Evolutionary conservation across 2,113 vertebrate genomes (phyloP), one percentile per base, ranked within the genome.

Genomic region (Ciconia stormi): DNA sequence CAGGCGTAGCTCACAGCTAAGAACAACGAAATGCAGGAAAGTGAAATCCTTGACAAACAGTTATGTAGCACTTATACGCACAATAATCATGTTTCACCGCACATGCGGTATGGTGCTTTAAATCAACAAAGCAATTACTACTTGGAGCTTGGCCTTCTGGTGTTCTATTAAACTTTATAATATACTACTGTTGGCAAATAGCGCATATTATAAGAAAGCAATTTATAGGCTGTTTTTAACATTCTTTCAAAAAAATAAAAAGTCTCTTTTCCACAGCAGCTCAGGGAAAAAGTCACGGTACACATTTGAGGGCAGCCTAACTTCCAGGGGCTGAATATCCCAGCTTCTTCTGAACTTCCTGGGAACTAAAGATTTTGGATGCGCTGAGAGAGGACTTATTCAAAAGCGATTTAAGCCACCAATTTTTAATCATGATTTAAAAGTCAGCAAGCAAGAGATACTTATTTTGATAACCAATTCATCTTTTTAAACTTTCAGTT

Each of bases 81-180:
- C 94, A 81, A 96, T 96, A 95, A 97, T 74, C 95, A 87, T 73
- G 97, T 97, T 98, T 96, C 97, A 91, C 66, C 63, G 38, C 94
- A 92, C 91, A 89, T 46, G 79, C 42, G 25, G 67, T 27, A 65
- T 4, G 2, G 59, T 4, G 95, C 95, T 85, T 96, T 98, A 98
- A 98, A 98, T 98, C 98, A 98, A 93, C 97, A 97, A 69, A 97
- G 97, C 96, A 98, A 98, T 98, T 98, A 98, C 96, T 65, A 94
- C 95, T 94, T 55, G 67, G 95, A 98, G 97, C 91, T 97, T 89
- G 97, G 97, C 97, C 87, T 96, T 90, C 91, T 80, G 97, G 66
- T 95, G 95, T 97, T 98, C 97, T 95, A 98, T 98, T 98, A 98
- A 98, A 98, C 96, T 98, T 98, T 71, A 49, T 96, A 98, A 98